Evolutionary conservation across 2,113 vertebrate genomes (phyloP), one percentile per base, ranked within the genome.

Genomic region (Pseudopodoces humilis): DNA sequence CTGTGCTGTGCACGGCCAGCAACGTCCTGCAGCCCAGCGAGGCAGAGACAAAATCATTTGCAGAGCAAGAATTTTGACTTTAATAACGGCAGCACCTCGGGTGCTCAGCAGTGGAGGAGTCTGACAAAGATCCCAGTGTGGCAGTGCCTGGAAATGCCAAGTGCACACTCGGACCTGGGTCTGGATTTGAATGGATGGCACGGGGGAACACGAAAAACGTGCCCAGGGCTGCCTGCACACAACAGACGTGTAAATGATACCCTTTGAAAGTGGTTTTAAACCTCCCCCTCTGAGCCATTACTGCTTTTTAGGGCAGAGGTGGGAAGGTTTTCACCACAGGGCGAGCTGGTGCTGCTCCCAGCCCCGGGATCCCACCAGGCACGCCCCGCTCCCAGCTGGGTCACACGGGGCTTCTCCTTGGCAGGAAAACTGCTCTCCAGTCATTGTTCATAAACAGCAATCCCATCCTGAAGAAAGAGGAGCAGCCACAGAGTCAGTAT

Each of bases 311-410:
- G 67, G 88, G 39, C 77, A 72, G 52, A 77, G 56, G 46, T 58
- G 41, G 74, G 77, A 64, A 78, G 74, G 53, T 70, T 92, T 81
- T 65, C 60, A 72, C 22, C 39, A 8, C 59, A 2, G 50, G 53
- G 37, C 9, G 37, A 39, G 72, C 71, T 8, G 76, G 55, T 9
- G 81, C 62, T 28, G 84, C 67, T 39, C 37, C 86, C 60, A 31
- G 79, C 63, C 63, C 44, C 1, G 4, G 62, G 6, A 37, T 13
- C 47, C 15, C 21, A 5, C 39, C 35, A 0, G 0, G 0, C 31
- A 4, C n/a, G 41, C n/a, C 24, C 65, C 33, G 44, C n/a, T 37
- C 79, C 78, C 37, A 2, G 10, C 18, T 1, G 1, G 24, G 2
- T 16, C 71, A 85, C 19, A 39, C 50, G 35, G 15, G 31, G 44